These are phyloP conservation scores for Villa cingulata DNA, from an alignment of 2,888 invertebrate genomes.

Conservation along the genomic window DNA sequence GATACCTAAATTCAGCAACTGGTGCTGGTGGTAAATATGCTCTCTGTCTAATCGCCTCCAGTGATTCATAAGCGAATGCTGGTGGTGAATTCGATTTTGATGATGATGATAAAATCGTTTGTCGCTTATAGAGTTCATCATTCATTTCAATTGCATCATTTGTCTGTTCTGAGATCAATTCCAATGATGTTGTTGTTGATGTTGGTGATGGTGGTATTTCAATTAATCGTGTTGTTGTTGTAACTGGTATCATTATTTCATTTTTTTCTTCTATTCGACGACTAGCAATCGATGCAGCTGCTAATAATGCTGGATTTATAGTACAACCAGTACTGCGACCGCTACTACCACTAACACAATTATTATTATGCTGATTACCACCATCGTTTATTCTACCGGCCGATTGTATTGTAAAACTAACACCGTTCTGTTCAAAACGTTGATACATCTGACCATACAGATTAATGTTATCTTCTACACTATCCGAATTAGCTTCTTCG, in stretches of 20 bases:
- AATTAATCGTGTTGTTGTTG: slow-evolving; percentile 23
- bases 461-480: slow-evolving; percentile 12
- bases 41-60: slow-evolving; percentile 18
- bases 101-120: slow-evolving; percentile 4
- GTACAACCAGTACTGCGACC: too few relatives aligned
- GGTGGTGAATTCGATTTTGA: slow-evolving; percentile 13
- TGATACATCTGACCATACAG: slow-evolving; percentile 15
- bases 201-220: slow-evolving; percentile 12
- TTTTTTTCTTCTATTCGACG: slow-evolving; percentile 22
- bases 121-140: slow-evolving; percentile 10
- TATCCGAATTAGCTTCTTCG: slow-evolving; percentile 16
- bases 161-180: slow-evolving; percentile 1
- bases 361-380: neutral
- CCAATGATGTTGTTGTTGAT: slow-evolving; percentile 15
- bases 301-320: slow-evolving; percentile 34
- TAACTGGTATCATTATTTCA: slow-evolving; percentile 22
- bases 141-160: slow-evolving; percentile 5
- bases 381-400: neutral
- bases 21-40: slow-evolving; percentile 27
- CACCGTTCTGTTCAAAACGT: slow-evolving; percentile 13
- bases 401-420: slow-evolving; percentile 9
- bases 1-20: slow-evolving; percentile 34
- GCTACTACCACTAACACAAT: too few relatives aligned
- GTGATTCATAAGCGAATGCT: slow-evolving; percentile 18
- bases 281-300: slow-evolving; percentile 32